Conservation (phyloP, 35 echinoderm and acorn worm genomes). For the Heliocidaris erythrogramma region DNA sequence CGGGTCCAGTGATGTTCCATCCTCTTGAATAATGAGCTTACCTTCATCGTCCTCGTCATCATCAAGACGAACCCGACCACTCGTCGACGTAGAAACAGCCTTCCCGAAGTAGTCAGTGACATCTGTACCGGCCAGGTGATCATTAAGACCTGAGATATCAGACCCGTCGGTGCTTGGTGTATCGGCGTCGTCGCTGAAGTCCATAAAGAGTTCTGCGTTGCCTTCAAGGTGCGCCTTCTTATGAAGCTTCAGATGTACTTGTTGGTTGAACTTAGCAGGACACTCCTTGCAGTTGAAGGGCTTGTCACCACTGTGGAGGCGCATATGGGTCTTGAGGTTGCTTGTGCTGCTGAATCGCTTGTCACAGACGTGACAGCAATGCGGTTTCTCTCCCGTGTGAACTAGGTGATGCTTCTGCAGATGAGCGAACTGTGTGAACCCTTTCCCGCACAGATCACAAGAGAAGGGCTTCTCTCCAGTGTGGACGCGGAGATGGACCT, state of each 20-base stretch:
- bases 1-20: not conserved
- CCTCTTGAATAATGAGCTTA: not conserved
- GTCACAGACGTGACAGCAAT: slow-evolving; percentile 73
- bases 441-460: slow-evolving; percentile 82
- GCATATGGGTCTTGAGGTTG: slow-evolving; percentile 95
- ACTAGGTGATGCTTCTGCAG: slow-evolving; percentile 95
- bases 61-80: not conserved
- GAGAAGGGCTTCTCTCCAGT: slow-evolving; percentile 84
- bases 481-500: slow-evolving; percentile 91
- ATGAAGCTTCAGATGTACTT: slow-evolving; percentile 83
- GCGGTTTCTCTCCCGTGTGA: slow-evolving; percentile 88
- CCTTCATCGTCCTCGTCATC: not conserved
- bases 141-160: not conserved
- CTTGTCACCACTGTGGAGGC: slow-evolving; percentile 88
- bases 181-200: slow-evolving; percentile 24
- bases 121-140: slow-evolving; percentile 53
- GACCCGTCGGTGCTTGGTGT: slow-evolving; percentile 24
- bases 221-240: slow-evolving; percentile 62
- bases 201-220: slow-evolving; percentile 24
- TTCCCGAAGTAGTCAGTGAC: slow-evolving; percentile 69
- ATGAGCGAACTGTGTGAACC: slow-evolving; percentile 93
- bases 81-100: not conserved
- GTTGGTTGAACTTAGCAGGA: slow-evolving; percentile 79
- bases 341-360: slow-evolving; percentile 95
- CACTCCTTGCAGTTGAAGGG: slow-evolving; percentile 79